Conservation (phyloP, 2,113 vertebrate species). For the Cyprinus carpio region DNA sequence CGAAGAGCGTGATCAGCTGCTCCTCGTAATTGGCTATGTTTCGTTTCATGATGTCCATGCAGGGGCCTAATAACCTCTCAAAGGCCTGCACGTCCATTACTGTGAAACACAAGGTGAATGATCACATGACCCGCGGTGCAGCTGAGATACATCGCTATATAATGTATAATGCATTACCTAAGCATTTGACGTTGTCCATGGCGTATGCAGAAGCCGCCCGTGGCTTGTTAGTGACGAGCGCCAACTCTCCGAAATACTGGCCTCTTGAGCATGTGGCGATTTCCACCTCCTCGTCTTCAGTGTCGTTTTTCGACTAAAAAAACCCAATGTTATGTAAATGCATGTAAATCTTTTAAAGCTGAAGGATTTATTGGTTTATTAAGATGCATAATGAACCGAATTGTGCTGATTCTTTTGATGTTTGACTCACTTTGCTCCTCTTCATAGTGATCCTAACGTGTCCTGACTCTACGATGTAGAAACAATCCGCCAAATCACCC, state of each 20-base stretch:
- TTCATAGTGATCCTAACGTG: slow-evolving; percentile 98
- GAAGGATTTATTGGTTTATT: not conserved
- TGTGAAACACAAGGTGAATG: slow-evolving; percentile 67
- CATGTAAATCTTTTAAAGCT: not conserved
- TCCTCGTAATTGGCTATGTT: slow-evolving; percentile 99
- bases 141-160: not conserved
- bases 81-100: slow-evolving; percentile 97
- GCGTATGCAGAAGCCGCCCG: slow-evolving; percentile 97
- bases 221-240: slow-evolving; percentile 96
- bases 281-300: slow-evolving; percentile 84
- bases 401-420: not conserved
- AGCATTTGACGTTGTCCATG: slow-evolving; percentile 93
- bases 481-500: slow-evolving; percentile 94
- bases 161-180: slow-evolving; percentile 76
- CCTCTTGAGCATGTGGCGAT: slow-evolving; percentile 91
- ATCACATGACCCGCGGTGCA: not conserved
- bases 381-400: not conserved
- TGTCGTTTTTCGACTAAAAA: slow-evolving; percentile 75
- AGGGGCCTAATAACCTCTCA: slow-evolving; percentile 96
- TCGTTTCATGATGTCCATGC: slow-evolving; percentile 99
- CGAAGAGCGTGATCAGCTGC: slow-evolving; percentile 92
- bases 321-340: not conserved
- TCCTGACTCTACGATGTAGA: slow-evolving; percentile 98
- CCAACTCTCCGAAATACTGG: slow-evolving; percentile 97
- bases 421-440: slow-evolving; percentile 86